Evolutionary conservation across 2,113 vertebrate genomes (phyloP).

Genomic region (Scartelaos histophorus): DNA sequence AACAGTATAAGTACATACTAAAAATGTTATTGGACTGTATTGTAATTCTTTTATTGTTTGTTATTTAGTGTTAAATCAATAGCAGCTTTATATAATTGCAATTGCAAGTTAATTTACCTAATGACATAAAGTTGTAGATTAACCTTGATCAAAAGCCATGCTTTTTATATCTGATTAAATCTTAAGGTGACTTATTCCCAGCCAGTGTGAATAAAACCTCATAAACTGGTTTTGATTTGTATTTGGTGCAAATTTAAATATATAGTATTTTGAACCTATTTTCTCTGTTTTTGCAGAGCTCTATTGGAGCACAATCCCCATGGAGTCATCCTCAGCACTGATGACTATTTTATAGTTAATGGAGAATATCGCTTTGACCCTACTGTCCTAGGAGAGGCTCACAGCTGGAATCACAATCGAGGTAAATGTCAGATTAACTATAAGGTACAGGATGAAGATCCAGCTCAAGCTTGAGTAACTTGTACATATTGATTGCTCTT

Average conservation of each 20-base stretch:
- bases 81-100: too few relatives aligned
- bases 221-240: neutral
- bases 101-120: too few relatives aligned
- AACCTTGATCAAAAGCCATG: neutral
- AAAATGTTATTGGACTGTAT: too few relatives aligned
- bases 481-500: neutral
- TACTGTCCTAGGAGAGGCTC: conserved; percentile 83
- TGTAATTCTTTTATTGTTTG: too few relatives aligned
- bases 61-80: too few relatives aligned
- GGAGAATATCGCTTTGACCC: conserved; percentile 85
- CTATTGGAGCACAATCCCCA: conserved; percentile 86
- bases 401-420: conserved; percentile 92
- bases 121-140: neutral
- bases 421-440: conserved; percentile 72
- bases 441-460: neutral
- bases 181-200: neutral
- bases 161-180: neutral
- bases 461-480: neutral
- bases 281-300: conserved; percentile 72
- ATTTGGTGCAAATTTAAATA: neutral
- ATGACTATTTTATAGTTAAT: conserved; percentile 86
- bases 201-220: neutral
- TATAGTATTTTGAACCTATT: neutral
- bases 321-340: conserved; percentile 88
- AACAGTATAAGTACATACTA: too few relatives aligned